Conservation (phyloP, 2,888 invertebrate genomes). For the Drosophila bunnanda region DNA sequence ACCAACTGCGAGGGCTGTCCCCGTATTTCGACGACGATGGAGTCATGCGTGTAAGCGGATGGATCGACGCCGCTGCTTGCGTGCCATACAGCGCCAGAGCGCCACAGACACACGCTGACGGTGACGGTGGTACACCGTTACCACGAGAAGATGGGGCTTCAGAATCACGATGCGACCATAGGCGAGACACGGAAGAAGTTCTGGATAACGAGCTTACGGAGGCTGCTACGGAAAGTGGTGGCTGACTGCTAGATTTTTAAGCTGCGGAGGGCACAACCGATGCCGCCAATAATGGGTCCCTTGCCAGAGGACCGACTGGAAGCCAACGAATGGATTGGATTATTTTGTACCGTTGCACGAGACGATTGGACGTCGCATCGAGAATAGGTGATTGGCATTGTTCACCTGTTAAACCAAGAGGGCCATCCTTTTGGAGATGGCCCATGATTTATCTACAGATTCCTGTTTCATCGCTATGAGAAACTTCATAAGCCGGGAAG, state of each 20-base stretch:
- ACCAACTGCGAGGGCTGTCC: too few species aligned
- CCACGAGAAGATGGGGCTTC: not conserved
- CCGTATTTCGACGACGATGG: not conserved
- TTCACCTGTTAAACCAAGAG: too few species aligned
- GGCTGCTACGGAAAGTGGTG: not conserved
- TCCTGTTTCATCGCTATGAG: too few species aligned
- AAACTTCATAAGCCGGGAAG: too few species aligned
- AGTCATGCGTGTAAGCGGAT: not conserved
- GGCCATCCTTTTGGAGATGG: too few species aligned
- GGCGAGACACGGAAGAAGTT: too few species aligned
- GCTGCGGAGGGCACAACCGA: not conserved
- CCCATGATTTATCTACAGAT: too few species aligned
- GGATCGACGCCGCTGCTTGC: not conserved
- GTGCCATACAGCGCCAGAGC: not conserved
- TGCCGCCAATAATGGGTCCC: too few species aligned
- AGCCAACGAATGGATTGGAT: conserved; percentile 38
- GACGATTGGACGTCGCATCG: conserved; percentile 38
- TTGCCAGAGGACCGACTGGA: not conserved
- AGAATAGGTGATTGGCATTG: too few species aligned
- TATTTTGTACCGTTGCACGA: not conserved
- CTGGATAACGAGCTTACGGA: too few species aligned
- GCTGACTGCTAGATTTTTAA: not conserved
- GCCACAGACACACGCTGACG: not conserved
- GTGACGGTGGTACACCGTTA: conserved; percentile 1
- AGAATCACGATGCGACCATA: too few species aligned